Percentiles rank a stretch among this genome's conserved stretches.
phyloP scores from a whole-genome alignment of 2,797 vertebrate species.

The Hydrocynus forskahlii region DNA sequence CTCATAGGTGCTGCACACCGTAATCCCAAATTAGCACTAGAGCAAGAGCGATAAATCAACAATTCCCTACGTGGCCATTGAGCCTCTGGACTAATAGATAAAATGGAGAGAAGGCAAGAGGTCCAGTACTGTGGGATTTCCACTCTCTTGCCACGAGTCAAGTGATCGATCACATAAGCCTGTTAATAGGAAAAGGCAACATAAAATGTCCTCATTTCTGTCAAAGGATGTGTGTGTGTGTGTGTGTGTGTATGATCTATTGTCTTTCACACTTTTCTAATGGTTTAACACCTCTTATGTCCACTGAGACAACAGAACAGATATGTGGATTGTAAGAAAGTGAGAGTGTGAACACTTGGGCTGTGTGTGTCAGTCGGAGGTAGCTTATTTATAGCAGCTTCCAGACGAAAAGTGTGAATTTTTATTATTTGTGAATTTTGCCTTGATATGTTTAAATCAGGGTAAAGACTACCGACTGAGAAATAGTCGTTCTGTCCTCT shows the following conservation, averaged over 20 bases:
- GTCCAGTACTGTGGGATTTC: constrained; percentile 21
- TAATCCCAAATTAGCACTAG: background rate
- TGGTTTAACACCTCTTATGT: constrained; percentile 41
- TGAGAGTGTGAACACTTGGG: constrained; percentile 1
- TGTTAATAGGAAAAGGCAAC: constrained; percentile 15
- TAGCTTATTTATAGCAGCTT: constrained; percentile 8
- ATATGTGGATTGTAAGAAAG: constrained; percentile 24
- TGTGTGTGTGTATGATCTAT: constrained; percentile 5
- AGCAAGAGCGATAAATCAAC: background rate
- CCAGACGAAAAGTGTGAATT: background rate
- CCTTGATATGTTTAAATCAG: constrained; percentile 1
- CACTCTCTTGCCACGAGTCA: constrained; percentile 5
- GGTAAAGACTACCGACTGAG: background rate
- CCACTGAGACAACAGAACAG: constrained; percentile 9
- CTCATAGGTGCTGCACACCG: background rate
- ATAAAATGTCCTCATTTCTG: constrained; percentile 6
- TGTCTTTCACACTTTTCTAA: constrained; percentile 42
- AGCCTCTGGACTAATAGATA: background rate
- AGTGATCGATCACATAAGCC: constrained; percentile 25
- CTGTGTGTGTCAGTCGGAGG: background rate
- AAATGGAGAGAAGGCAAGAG: constrained; percentile 9
- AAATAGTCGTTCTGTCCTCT: constrained; percentile 2
- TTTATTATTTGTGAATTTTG: background rate
- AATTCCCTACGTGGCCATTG: background rate
- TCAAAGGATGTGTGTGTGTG: constrained; percentile 10